phyloP scores from a whole-genome alignment of 2,888 invertebrate genomes.

The Cartodere bifasciata region DNA sequence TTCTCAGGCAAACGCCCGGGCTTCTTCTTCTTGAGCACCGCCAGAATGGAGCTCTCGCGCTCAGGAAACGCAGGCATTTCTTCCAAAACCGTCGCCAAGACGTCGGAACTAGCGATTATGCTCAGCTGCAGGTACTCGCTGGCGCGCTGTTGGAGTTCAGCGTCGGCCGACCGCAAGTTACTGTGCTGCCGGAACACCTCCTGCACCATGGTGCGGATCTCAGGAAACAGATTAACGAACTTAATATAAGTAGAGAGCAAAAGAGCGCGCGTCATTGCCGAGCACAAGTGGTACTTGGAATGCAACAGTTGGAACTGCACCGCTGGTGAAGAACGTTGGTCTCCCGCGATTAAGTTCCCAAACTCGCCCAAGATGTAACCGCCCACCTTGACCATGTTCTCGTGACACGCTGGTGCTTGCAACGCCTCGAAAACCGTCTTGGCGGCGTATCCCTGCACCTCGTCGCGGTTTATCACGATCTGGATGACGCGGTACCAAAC shows the following conservation, averaged over 20 bases:
- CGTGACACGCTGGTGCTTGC: conserved; percentile 98
- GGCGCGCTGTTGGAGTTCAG: conserved; percentile 94
- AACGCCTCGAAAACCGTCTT: conserved; percentile 98
- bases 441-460: conserved; percentile 98
- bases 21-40: conserved; percentile 96
- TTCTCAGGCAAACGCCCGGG: conserved; percentile 89
- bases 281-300: conserved; percentile 98
- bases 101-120: conserved; percentile 92
- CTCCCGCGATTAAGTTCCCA: conserved; percentile 98
- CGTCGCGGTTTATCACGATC: conserved; percentile 98
- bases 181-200: conserved; percentile 90
- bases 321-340: conserved; percentile 89
- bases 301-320: conserved; percentile 97
- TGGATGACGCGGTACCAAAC: conserved; percentile 99
- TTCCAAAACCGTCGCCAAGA: conserved; percentile 93
- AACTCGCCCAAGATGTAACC: conserved; percentile 99
- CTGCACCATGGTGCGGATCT: conserved; percentile 91
- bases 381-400: conserved; percentile 99
- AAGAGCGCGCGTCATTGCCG: conserved; percentile 91
- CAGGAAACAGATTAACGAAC: conserved; percentile 97
- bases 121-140: conserved; percentile 96
- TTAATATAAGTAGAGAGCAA: conserved; percentile 97
- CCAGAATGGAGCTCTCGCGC: conserved; percentile 92
- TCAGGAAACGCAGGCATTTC: conserved; percentile 99
- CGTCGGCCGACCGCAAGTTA: conserved; percentile 94